Evolutionary conservation across 2,797 vertebrate species (phyloP).

Genomic region (Triplophysa yarkandensis): DNA sequence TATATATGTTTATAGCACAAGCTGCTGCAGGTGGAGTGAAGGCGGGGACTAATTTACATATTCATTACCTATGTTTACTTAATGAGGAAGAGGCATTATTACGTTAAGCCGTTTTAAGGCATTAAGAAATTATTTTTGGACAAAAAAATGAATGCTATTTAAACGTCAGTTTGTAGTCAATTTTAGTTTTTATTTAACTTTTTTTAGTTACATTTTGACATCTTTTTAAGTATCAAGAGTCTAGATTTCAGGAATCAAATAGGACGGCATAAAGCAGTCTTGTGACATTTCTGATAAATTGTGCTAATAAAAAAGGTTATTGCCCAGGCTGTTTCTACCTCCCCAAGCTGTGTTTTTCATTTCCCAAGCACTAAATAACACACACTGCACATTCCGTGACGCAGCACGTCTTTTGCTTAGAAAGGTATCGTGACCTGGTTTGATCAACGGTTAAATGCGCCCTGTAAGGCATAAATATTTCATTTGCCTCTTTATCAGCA

Average conservation of each 20-base stretch:
- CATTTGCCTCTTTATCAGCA: conserved; percentile 33
- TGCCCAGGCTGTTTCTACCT: conserved; percentile 47
- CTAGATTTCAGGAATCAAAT: conserved; percentile 4
- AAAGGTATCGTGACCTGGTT: conserved; percentile 17
- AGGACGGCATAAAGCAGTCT: conserved; percentile 27
- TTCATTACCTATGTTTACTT: no score
- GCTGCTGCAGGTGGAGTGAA: no score
- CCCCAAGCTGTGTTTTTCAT: conserved; percentile 43
- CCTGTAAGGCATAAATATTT: conserved; percentile 48
- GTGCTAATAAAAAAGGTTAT: conserved; percentile 56
- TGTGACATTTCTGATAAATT: conserved; percentile 53
- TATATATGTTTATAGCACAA: no score
- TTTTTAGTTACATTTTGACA: conserved; percentile 11
- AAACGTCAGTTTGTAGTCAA: no score
- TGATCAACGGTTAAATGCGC: conserved; percentile 47
- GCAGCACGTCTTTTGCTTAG: conserved; percentile 19
- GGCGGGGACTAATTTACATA: no score
- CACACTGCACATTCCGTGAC: conserved; percentile 23
- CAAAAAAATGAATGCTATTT: no score
- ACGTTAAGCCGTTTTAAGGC: no score
- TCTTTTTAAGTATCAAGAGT: background rate
- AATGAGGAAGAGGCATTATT: no score
- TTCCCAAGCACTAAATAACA: conserved; percentile 46
- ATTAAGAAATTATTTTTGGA: no score
- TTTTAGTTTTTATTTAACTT: no score